Evolutionary conservation across 1,140 invertebrate species (phyloP).

Genomic region (Saccostrea glomerata): DNA sequence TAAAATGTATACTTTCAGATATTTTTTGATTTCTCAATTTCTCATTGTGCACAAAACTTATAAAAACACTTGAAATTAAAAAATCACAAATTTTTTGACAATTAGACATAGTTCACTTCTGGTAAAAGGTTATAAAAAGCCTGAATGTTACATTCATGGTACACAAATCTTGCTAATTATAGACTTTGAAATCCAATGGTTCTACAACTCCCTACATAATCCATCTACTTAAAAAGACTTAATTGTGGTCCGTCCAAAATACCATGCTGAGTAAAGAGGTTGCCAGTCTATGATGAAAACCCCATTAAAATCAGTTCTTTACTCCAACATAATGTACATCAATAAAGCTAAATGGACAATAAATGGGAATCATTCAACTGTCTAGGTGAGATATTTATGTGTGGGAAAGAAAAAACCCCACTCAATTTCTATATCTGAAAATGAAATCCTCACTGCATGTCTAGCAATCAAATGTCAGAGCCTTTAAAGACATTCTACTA

Average conservation of each 20-base stretch:
- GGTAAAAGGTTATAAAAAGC: neutral
- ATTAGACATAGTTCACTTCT: neutral
- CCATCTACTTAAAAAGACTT: slow-evolving; percentile 7
- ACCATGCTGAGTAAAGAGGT: neutral
- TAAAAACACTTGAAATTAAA: neutral
- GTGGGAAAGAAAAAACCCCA: neutral
- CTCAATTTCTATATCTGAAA: neutral
- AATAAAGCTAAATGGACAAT: slow-evolving; percentile 12
- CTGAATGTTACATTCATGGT: neutral
- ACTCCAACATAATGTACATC: neutral
- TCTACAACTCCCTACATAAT: neutral
- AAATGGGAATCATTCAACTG: slow-evolving; percentile 26
- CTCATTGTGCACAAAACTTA: too few relatives aligned
- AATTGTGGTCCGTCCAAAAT: neutral
- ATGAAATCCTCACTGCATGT: neutral
- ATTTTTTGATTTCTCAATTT: too few relatives aligned
- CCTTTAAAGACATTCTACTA: neutral
- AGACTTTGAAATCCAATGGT: neutral
- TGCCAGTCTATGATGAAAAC: neutral
- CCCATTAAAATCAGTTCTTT: neutral
- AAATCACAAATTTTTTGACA: neutral
- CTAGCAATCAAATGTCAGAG: neutral
- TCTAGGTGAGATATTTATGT: neutral
- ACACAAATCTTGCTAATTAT: neutral
- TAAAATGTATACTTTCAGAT: too few relatives aligned